Conservation (phyloP, 2,113 vertebrate species). For the Alethe castanea region DNA sequence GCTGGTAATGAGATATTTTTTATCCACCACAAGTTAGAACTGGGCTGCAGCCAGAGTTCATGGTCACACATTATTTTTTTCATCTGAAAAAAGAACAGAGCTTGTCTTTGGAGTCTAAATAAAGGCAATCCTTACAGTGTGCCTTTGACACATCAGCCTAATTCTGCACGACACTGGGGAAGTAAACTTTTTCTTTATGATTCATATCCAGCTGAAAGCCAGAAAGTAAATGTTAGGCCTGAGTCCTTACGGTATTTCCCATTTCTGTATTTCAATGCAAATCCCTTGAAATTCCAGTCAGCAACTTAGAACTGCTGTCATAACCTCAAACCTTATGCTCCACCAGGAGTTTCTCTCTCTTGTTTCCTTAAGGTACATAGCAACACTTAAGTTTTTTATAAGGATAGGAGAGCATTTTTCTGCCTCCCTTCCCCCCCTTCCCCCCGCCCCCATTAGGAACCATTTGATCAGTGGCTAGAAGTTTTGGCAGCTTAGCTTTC, state of each 20-base stretch:
- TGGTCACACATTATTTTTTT: not conserved
- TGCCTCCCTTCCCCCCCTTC: too few relatives aligned
- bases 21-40: not conserved
- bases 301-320: not conserved
- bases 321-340: not conserved
- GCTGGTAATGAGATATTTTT: not conserved
- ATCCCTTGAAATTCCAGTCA: not conserved
- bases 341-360: not conserved
- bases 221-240: not conserved
- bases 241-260: not conserved
- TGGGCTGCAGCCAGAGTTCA: not conserved
- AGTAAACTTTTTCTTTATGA: not conserved
- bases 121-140: not conserved
- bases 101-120: not conserved
- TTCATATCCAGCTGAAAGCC: not conserved
- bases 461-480: not conserved
- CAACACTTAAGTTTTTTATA: not conserved
- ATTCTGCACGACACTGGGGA: not conserved
- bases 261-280: not conserved
- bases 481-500: not conserved
- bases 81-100: not conserved
- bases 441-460: not conserved
- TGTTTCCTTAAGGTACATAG: not conserved
- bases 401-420: not conserved
- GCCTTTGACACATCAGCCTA: not conserved